A percentile compares a stretch with the other conserved stretches of the same genome.
phyloP scores from a whole-genome alignment of 2,888 invertebrate genomes.

The Shargacucullia verbasci region DNA sequence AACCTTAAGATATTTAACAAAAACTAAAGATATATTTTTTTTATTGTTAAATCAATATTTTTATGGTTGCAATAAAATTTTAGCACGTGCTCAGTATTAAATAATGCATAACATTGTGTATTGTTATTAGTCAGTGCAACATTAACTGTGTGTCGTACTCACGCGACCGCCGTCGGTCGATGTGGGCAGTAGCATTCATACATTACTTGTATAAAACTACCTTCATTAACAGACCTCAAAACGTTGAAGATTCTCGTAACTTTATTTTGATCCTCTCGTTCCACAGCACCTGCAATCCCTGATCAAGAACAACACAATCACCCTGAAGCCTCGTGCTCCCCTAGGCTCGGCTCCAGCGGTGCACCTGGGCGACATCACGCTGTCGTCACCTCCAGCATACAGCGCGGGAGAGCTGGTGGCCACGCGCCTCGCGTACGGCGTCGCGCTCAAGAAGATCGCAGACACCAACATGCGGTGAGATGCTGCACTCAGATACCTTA shows the following conservation, averaged over 20 bases:
- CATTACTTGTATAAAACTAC: constrained; percentile 19
- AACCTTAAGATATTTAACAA: too few species aligned
- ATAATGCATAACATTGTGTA: constrained; percentile 25
- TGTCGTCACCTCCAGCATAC: constrained; percentile 95
- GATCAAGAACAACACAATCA: constrained; percentile 91
- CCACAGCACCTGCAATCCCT: constrained; percentile 84
- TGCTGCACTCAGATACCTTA: too few species aligned
- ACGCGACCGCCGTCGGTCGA: constrained; percentile 62
- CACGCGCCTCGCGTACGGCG: constrained; percentile 98
- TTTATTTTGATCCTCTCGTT: not conserved
- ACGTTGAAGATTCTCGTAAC: too few species aligned
- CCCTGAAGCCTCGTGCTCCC: constrained; percentile 90
- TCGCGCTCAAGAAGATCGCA: constrained; percentile 96
- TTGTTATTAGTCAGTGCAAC: constrained; percentile 44
- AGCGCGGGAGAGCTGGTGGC: constrained; percentile 94
- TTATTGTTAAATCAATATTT: too few species aligned
- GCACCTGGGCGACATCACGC: constrained; percentile 89
- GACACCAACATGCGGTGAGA: constrained; percentile 89
- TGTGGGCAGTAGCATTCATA: constrained; percentile 68
- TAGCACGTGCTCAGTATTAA: constrained; percentile 32
- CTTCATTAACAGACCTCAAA: too few species aligned
- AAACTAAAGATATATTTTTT: too few species aligned
- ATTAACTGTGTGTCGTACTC: constrained; percentile 64
- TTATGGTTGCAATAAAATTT: not conserved
- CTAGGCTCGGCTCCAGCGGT: constrained; percentile 92